These are phyloP conservation scores for Etheostoma spectabile DNA, from an alignment of 2,113 vertebrate genomes.

Conservation along the genomic window DNA sequence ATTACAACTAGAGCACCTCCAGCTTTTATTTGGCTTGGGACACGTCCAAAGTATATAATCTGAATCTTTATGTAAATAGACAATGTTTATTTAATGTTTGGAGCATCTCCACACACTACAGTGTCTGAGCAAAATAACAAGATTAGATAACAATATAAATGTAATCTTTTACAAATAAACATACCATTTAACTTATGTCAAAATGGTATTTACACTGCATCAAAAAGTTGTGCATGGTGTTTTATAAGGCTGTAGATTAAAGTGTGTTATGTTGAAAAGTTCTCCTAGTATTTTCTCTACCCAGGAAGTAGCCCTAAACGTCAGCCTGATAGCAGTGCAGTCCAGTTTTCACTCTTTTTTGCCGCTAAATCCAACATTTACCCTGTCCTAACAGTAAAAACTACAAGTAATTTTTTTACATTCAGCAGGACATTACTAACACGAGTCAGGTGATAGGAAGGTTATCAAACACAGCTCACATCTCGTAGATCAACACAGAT, in stretches of 20 bases:
- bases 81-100: background rate
- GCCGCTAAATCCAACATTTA: background rate
- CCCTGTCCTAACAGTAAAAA: background rate
- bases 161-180: background rate
- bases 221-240: background rate
- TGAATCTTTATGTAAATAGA: constrained; percentile 2
- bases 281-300: background rate
- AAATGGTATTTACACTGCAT: background rate
- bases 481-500: background rate
- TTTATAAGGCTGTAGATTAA: background rate
- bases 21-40: constrained; percentile 29
- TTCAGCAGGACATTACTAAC: background rate
- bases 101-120: background rate
- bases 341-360: background rate
- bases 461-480: constrained; percentile 19
- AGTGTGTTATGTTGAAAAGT: background rate
- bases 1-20: background rate
- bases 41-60: background rate
- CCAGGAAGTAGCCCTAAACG: background rate
- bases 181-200: background rate
- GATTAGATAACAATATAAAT: background rate
- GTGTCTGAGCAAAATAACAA: background rate
- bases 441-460: constrained; percentile 2
- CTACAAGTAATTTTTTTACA: background rate
- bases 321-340: background rate